Conservation (phyloP, 2,797 vertebrate genomes). For the Catharus ustulatus region DNA sequence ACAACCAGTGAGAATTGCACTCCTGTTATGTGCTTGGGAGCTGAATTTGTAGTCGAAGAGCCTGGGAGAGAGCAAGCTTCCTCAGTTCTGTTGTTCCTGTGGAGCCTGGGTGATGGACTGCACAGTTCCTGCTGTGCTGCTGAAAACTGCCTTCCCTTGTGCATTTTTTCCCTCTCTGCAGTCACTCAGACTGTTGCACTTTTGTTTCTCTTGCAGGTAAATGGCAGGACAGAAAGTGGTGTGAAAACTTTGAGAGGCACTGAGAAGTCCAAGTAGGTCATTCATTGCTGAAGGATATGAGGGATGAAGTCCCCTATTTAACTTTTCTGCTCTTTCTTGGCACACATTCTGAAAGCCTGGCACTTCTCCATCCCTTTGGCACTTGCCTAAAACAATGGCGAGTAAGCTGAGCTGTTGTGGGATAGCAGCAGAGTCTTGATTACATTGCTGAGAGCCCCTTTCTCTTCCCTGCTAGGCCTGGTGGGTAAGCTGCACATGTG, state of each 20-base stretch:
- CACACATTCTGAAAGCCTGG: background rate
- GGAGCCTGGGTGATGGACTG: background rate
- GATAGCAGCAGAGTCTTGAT: constrained; percentile 18
- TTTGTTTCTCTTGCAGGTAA: constrained; percentile 41
- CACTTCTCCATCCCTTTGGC: background rate
- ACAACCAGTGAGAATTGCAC: background rate
- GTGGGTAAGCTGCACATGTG: background rate
- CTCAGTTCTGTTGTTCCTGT: background rate
- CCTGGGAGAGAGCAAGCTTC: background rate
- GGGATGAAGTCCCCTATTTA: constrained; percentile 37
- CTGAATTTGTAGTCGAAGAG: background rate
- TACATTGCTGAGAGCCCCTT: background rate
- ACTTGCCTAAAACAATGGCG: constrained; percentile 2
- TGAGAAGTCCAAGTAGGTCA: constrained; percentile 41
- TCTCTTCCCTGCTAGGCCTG: background rate
- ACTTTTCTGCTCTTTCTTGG: constrained; percentile 35
- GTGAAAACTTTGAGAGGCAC: constrained; percentile 14
- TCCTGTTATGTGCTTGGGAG: background rate
- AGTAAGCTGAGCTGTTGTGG: constrained; percentile 48
- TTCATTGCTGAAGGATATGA: background rate
- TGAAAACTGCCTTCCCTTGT: background rate
- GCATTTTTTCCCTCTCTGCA: background rate
- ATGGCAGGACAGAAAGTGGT: background rate
- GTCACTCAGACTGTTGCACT: background rate
- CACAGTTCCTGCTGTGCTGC: background rate